These are phyloP conservation scores for Pristionchus entomophagus DNA, from an alignment of 2,888 invertebrate genomes.

Conservation along the genomic window DNA sequence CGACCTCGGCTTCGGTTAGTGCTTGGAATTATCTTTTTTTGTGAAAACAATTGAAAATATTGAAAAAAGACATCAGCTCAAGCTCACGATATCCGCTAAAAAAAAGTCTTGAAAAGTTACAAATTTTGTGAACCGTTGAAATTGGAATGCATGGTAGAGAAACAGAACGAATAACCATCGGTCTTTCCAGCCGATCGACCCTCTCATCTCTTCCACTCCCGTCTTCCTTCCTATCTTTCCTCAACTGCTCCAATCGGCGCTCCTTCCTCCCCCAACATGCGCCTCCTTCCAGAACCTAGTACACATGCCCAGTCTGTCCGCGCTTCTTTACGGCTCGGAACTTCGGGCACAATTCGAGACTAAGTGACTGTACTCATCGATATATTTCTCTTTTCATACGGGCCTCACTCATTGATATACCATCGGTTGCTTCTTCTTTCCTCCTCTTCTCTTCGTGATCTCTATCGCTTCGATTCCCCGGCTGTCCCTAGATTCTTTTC, in stretches of 20 bases:
- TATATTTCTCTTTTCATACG: too few relatives aligned
- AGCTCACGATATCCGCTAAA: too few relatives aligned
- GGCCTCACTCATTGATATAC: not conserved
- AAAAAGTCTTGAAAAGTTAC: too few relatives aligned
- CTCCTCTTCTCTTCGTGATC: not conserved
- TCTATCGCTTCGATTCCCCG: conserved; percentile 19
- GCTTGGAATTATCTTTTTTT: too few relatives aligned
- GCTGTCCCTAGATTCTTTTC: not conserved
- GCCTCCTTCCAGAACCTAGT: conserved; percentile 7
- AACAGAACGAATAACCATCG: too few relatives aligned
- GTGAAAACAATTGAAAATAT: too few relatives aligned
- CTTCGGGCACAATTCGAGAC: too few relatives aligned
- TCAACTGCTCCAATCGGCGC: conserved; percentile 24
- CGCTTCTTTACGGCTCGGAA: not conserved
- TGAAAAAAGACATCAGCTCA: too few relatives aligned
- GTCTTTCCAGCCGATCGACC: not conserved
- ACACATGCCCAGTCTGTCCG: not conserved
- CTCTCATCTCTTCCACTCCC: not conserved
- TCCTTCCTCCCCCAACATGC: not conserved
- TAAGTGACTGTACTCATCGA: too few relatives aligned
- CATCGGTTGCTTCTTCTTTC: conserved; percentile 7
- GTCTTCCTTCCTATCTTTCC: not conserved
- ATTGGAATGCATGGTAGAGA: too few relatives aligned
- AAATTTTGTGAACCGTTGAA: too few relatives aligned
- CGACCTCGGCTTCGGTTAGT: conserved; percentile 6